These are phyloP conservation scores for Sebastes nivosus DNA, from an alignment of 2,797 vertebrate species.

Conservation along the genomic window DNA sequence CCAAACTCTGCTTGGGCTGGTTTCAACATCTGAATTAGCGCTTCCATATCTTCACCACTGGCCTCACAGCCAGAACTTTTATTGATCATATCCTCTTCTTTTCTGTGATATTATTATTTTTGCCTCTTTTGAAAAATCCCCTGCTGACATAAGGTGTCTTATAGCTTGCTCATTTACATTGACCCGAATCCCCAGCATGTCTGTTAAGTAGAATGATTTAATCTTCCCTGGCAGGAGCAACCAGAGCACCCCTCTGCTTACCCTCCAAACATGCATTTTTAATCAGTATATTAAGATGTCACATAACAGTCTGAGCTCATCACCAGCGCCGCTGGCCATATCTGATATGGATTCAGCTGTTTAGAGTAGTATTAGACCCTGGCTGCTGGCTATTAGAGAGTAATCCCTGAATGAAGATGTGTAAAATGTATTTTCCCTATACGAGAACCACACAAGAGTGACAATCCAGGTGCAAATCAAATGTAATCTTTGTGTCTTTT, in stretches of 20 bases:
- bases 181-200: slow-evolving; percentile 69
- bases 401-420: slow-evolving; percentile 75
- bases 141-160: slow-evolving; percentile 43
- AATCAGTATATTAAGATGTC: slow-evolving; percentile 83
- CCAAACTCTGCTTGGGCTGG: not conserved
- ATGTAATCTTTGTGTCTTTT: slow-evolving; percentile 6
- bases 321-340: slow-evolving; percentile 76
- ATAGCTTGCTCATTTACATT: slow-evolving; percentile 74
- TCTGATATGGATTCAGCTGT: slow-evolving; percentile 84
- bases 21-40: not conserved
- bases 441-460: not conserved
- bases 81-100: slow-evolving; percentile 25
- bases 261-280: slow-evolving; percentile 80
- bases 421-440: slow-evolving; percentile 65
- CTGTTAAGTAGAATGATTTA: slow-evolving; percentile 73
- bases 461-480: not conserved
- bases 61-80: slow-evolving; percentile 6
- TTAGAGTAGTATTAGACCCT: slow-evolving; percentile 78
- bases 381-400: slow-evolving; percentile 74
- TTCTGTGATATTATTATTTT: slow-evolving; percentile 19
- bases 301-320: slow-evolving; percentile 83
- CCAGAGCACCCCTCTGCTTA: slow-evolving; percentile 68
- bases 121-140: slow-evolving; percentile 18
- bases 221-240: slow-evolving; percentile 76
- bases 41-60: not conserved